A percentile compares a stretch with the other conserved stretches of the same genome.
Evolutionary conservation across 2,888 invertebrate genomes (phyloP).

Genomic region (Esperia sulphurella): DNA sequence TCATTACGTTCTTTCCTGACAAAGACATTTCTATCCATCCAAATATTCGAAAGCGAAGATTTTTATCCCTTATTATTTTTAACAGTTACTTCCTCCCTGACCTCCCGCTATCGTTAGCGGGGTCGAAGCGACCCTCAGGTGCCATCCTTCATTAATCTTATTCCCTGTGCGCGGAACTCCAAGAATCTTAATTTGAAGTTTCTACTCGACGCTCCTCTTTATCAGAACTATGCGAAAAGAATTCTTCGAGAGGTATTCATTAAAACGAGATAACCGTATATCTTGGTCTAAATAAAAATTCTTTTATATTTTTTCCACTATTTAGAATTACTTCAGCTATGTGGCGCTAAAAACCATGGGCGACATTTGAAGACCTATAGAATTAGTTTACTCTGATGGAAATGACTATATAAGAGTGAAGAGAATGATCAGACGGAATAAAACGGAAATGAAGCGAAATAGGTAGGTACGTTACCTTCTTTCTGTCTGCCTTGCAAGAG

Average conservation of each 20-base stretch:
- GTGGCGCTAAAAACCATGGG: no score
- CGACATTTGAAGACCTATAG: no score
- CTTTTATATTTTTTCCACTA: slow-evolving; percentile 2
- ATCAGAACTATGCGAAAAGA: slow-evolving; percentile 76
- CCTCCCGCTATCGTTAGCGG: slow-evolving; percentile 53
- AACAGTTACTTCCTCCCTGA: slow-evolving; percentile 54
- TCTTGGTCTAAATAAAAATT: slow-evolving; percentile 22
- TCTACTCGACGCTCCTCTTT: slow-evolving; percentile 70
- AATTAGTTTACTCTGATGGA: no score
- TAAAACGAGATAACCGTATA: slow-evolving; percentile 52
- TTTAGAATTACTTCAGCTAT: no score
- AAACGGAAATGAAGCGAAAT: no score
- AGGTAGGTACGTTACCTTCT: no score
- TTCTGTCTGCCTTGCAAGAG: no score
- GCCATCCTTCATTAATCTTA: slow-evolving; percentile 76
- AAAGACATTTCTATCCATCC: background rate
- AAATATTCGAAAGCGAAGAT: slow-evolving; percentile 7
- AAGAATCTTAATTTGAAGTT: slow-evolving; percentile 79
- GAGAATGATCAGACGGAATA: background rate
- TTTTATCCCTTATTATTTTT: slow-evolving; percentile 58
- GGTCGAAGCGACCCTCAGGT: slow-evolving; percentile 55
- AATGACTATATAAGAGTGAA: background rate
- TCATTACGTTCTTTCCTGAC: background rate
- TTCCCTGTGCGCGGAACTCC: slow-evolving; percentile 64
- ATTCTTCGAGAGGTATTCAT: slow-evolving; percentile 66